Base-by-base conservation (phyloP, 2,797 vertebrate genomes). In the Eulemur rubriventer region DNA sequence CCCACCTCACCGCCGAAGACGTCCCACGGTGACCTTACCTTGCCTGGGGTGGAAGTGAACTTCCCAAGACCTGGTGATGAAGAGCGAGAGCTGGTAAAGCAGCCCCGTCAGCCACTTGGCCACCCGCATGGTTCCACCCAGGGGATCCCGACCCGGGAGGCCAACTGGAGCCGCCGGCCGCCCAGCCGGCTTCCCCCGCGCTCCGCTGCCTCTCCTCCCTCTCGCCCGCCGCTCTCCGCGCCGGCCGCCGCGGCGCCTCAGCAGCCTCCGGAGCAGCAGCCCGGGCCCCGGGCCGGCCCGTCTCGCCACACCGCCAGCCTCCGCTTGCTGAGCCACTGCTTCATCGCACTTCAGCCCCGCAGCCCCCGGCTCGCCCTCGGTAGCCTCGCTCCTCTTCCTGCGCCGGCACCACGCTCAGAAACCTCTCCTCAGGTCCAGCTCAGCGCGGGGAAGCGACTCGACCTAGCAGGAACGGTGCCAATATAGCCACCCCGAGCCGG, bases 1-100 rank as follows among this genome's bases (percentile, higher is more conserved):
- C 61, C 72, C 65, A 41, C 6, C 41, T 10, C 22, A 24, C 73
- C 4, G 52, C 83, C 1, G 46, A 24, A 30, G 61, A 18, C n/a
- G 26, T 61, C 76, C 91, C 48, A 80, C 84, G 33, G 84, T 24
- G 48, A 46, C 91, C 94, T 97, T 99, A 99, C 99, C 99, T 99
- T 99, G 99, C 97, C 99, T 98, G 61, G 99, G 99, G 98, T 99
- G 99, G 97, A 99, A 98, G 97, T 98, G 99, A 96, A 98, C 85
- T 90, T 98, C 99, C 98, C 99, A 97, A 50, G 99, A 98, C 85
- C 96, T 98, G 94, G 98, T 81, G 98, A 99, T 97, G 93, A 99
- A 98, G 81, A 99, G 98, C 98, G 99, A 99, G 98, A 99, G 98
- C 96, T 99, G 99, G 98, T 98, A 99, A 98, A 99, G 98, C 98